These are phyloP conservation scores for Agonopterix alstromeriana DNA, from an alignment of 2,888 invertebrate species.

Conservation along the genomic window DNA sequence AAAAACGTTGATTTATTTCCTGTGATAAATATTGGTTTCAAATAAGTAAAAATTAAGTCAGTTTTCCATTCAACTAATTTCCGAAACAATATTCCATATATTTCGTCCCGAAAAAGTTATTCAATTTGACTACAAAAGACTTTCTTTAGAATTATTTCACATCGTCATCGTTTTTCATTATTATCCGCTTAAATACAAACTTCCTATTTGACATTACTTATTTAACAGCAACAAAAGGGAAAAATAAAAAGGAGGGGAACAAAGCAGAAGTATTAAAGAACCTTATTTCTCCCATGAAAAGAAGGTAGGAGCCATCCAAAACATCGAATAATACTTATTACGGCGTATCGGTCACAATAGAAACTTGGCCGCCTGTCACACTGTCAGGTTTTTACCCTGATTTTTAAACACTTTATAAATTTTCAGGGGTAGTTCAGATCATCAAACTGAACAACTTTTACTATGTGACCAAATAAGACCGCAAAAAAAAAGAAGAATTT, in stretches of 20 bases:
- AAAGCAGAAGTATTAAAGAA: slow-evolving; percentile 37
- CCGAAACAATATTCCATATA: no score
- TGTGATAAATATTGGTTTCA: no score
- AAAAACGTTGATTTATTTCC: no score
- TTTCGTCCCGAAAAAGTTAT: no score
- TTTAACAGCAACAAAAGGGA: slow-evolving; percentile 40
- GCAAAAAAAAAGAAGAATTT: no score
- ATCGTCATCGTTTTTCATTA: slow-evolving; percentile 27
- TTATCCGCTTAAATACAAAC: slow-evolving; percentile 16
- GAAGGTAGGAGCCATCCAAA: slow-evolving; percentile 37
- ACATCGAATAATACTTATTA: slow-evolving; percentile 54
- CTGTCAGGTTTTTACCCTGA: slow-evolving; percentile 16
- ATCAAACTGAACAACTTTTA: no score
- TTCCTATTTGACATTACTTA: slow-evolving; percentile 23
- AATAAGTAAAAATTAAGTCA: no score
- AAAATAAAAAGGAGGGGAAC: slow-evolving; percentile 28
- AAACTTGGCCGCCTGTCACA: slow-evolving; percentile 21
- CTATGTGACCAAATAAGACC: no score
- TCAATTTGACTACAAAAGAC: neutral
- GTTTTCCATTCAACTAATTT: no score
- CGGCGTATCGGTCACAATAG: slow-evolving; percentile 39
- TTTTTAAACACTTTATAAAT: no score
- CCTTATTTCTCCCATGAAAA: slow-evolving; percentile 38
- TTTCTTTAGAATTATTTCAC: slow-evolving; percentile 9
- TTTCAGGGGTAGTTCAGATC: no score